These are phyloP conservation scores for Distichodus sexfasciatus DNA, from an alignment of 2,797 vertebrate genomes.

Conservation along the genomic window DNA sequence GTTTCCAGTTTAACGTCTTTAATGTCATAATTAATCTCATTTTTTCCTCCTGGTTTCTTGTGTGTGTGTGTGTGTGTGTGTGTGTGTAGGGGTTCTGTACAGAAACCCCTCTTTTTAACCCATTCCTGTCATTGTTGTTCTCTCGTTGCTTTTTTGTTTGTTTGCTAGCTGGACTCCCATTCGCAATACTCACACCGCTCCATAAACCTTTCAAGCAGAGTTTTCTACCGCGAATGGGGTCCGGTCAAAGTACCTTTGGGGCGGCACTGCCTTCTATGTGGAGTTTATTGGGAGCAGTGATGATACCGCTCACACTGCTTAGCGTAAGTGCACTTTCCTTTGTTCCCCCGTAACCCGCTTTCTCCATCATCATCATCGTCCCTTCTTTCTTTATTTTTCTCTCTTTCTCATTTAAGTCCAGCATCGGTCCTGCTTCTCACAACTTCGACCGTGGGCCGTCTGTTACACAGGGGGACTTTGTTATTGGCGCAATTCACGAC, in stretches of 20 bases:
- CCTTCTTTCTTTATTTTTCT: slow-evolving; percentile 2
- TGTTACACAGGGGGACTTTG: too few relatives aligned
- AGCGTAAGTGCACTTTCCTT: slow-evolving; percentile 86
- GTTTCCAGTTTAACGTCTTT: too few relatives aligned
- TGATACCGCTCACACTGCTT: slow-evolving; percentile 88
- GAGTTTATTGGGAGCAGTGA: slow-evolving; percentile 94
- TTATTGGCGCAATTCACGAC: too few relatives aligned
- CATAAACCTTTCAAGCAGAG: slow-evolving; percentile 89
- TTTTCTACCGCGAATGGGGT: slow-evolving; percentile 98
- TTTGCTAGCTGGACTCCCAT: slow-evolving; percentile 93
- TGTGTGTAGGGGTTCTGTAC: not conserved
- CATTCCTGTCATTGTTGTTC: slow-evolving; percentile 49
- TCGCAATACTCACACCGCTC: slow-evolving; percentile 87
- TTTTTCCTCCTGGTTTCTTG: too few relatives aligned
- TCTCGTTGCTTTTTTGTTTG: slow-evolving; percentile 75
- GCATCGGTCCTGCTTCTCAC: not conserved
- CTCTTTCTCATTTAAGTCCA: not conserved
- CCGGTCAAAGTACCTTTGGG: slow-evolving; percentile 93
- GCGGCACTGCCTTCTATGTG: slow-evolving; percentile 95
- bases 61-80: not conserved
- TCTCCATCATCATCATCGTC: slow-evolving; percentile 7
- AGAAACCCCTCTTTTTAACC: slow-evolving; percentile 31
- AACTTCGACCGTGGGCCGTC: too few relatives aligned
- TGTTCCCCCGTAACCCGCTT: slow-evolving; percentile 36
- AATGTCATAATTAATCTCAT: too few relatives aligned